Evolutionary conservation across 2,113 vertebrate genomes (phyloP), one percentile per base, ranked within the genome.

Genomic region (Varanus salvator): DNA sequence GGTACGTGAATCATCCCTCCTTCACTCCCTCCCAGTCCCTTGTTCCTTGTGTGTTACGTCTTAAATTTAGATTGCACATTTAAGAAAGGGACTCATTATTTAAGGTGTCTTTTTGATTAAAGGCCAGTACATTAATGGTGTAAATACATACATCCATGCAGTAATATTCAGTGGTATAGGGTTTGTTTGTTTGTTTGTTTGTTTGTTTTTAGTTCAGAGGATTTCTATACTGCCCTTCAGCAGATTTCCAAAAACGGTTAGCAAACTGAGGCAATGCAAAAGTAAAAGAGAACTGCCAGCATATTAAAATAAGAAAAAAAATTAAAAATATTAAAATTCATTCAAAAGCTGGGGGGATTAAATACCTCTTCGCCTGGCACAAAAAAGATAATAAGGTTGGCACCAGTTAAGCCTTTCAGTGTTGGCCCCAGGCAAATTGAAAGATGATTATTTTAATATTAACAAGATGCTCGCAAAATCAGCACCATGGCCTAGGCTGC

Each of bases 371-470:
- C 29, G 27, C 29, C 44, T 50, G 21, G 7, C 60, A 71, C 50
- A 34, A 64, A n/a, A 85, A 72, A 2, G 15, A 44, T 57, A 82
- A 82, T 48, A 57, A 68, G 23, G 52, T 34, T 85, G 84, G 15
- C 71, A 52, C 31, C 23, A 44, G 6, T 14, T 14, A 25, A 38
- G 21, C 12, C 54, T 27, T 76, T 86, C 72, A 86, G 17, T 64
- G 23, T 60, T 86, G 71, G 66, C 66, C 27, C 31, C 29, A 6
- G 44, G 23, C 60, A 86, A 89, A 84, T 84, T 74, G 75, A 84
- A 89, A 88, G 14, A 76, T 92, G 84, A 80, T 93, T 88, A 90
- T 85, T 85, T 91, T 90, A 69, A 75, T 89, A 50, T 38, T 68
- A 68, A 31, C 29, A 87, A 80, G 29, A 78, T 68, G 31, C 12